Base-by-base conservation (phyloP, 2,888 invertebrate genomes). In the Clitarchus hookeri region DNA sequence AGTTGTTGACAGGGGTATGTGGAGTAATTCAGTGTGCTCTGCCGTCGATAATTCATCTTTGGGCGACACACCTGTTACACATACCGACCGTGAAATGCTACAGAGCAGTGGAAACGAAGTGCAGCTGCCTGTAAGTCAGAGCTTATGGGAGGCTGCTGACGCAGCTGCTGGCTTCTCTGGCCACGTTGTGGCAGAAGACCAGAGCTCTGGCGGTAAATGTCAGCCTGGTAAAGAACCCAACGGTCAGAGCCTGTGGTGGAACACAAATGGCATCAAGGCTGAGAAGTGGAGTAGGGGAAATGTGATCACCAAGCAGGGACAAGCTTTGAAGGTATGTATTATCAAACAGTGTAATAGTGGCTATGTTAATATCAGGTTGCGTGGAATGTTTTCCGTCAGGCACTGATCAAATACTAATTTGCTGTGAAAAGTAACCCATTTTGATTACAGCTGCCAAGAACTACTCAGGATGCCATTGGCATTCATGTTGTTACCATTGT, bases 131-230 rank as follows among this genome's bases (percentile, higher is more conserved):
- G 13, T 82, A 19, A 82, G 82, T 23, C 82, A 82, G 44, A 82
- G 82, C 82, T 11, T 82, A 1, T 82, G 82, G 82, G 82, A 82
- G 82, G 82, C 27, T 36, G 82, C 82, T 16, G 82, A 82, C 19
- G 13, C 23, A 6, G 82, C 82, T n/a, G 44, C 44, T 8, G 65
- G n/a, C 65, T 23, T 65, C 65, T 23, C 65, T 19, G 65, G 65
- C 65, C 65, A 23, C 65, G 65, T 65, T 19, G 65, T 65, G 23
- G 65, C n/a, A 19, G 65, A 16, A 19, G 65, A 65, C 11, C 23
- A 65, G 12, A 23, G 65, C 23, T n/a, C 23, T 65, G 65, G 8
- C 23, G 65, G 65, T n/a, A 19, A 65, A 65, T 13, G 48, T 48
- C 12, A 16, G 48, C 0, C 48, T 13, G 48, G 1, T 48, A 48